Evolutionary conservation across 23 tunicate species (phyloP), one percentile per base, ranked within the genome.

Genomic region (Oikopleura albicans): DNA sequence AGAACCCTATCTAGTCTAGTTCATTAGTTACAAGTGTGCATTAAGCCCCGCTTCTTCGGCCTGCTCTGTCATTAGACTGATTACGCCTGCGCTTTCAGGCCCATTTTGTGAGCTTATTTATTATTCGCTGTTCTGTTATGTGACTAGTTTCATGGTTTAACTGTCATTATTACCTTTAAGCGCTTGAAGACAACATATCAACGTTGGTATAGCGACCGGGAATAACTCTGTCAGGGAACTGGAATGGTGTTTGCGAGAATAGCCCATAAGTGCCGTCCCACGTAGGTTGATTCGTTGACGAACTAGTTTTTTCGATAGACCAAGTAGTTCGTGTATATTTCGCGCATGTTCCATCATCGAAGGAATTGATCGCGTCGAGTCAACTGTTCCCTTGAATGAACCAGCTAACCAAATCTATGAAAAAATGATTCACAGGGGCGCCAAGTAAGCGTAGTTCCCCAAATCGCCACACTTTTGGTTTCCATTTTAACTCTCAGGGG

Each of bases 191-290:
- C 79, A 71, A 71, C 34, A 71, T 12, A 71, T 71, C 79, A 71
- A 22, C 4, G 34, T 71, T 34, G 79, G 79, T 16, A 71, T 71
- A 16, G 34, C 27, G 35, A 71, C 79, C 2, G 79, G 79, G 31
- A 71, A 29, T 29, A 71, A 29, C 31, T 71, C 79, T 71, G 79
- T 12, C 37, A 71, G 79, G 2, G 34, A 12, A 31, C 79, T 71
- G 4, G 79, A 71, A 71, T 71, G 79, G 31, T 71, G 79, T 12
- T 29, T 71, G 28, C 79, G 33, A 71, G 79, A 71, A 29, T 71
- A 12, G 28, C 79, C 79, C 79, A 71, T 71, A 71, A 71, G 27
- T 71, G 35, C 79, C 35, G 79, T 71, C 37, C 79, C 79, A 2
- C 31, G 28, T 27, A 71, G 34, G 2, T 16, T 16, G 35, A 71